These are phyloP conservation scores for Bombus waltoni DNA, from an alignment of 1,140 invertebrate genomes.

Conservation along the genomic window DNA sequence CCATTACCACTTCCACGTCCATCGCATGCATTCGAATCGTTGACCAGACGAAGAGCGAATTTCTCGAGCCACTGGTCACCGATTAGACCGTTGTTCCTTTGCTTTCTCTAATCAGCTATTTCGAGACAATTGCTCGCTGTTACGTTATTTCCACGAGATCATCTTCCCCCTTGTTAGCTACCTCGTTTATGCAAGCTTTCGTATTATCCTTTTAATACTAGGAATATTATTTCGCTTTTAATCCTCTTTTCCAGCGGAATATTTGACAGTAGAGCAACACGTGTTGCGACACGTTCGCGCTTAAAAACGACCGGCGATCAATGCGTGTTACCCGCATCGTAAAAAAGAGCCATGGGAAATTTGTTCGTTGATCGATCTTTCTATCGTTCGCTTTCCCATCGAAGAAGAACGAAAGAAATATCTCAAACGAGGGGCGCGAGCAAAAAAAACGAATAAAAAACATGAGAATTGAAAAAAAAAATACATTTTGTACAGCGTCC, in stretches of 20 bases:
- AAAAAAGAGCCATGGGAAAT: too few relatives aligned
- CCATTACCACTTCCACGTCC: neutral
- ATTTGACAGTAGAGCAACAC: neutral
- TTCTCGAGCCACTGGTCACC: neutral
- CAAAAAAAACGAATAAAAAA: neutral
- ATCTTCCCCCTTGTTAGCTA: too few relatives aligned
- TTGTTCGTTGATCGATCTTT: neutral
- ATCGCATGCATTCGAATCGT: neutral
- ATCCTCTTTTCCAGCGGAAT: neutral
- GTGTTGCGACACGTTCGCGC: neutral
- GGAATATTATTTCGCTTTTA: neutral
- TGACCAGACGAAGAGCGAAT: neutral
- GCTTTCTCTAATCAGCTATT: neutral
- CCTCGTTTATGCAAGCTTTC: neutral
- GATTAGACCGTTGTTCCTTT: neutral
- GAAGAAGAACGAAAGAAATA: neutral
- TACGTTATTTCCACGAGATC: neutral
- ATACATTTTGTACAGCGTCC: neutral
- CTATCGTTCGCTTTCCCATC: neutral
- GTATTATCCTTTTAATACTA: neutral
- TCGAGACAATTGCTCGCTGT: neutral
- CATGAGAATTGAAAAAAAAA: neutral
- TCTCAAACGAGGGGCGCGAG: neutral
- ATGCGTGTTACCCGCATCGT: conserved; percentile 2
- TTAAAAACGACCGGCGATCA: neutral